phyloP scores from a whole-genome alignment of 2,888 invertebrate genomes.

The Spodoptera exigua region DNA sequence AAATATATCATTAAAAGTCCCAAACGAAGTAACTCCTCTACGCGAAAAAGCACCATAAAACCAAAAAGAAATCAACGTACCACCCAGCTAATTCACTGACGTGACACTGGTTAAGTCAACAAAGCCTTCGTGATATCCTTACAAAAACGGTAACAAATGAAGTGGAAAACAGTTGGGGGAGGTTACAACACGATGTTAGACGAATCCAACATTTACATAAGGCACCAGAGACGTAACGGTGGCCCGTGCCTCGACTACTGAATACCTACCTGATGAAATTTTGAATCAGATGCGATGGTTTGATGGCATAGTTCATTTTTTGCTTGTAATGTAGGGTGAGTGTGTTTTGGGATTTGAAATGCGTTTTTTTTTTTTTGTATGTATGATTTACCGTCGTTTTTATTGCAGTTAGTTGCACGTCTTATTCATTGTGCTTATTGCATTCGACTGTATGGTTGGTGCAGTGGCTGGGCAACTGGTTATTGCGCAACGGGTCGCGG shows the following conservation, averaged over 20 bases:
- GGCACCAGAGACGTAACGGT: slow-evolving; percentile 65
- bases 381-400: too few species aligned
- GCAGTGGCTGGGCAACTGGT: too few species aligned
- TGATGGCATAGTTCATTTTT: slow-evolving; percentile 43
- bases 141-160: slow-evolving; percentile 57
- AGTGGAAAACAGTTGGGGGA: slow-evolving; percentile 60
- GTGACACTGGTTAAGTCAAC: slow-evolving; percentile 10
- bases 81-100: background rate
- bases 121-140: slow-evolving; percentile 19
- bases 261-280: slow-evolving; percentile 69
- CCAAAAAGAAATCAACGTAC: background rate
- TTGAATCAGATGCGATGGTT: slow-evolving; percentile 59
- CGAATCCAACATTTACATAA: slow-evolving; percentile 68
- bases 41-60: background rate
- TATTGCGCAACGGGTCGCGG: too few species aligned
- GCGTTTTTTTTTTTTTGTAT: too few species aligned
- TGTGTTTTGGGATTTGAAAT: background rate
- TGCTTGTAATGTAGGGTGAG: background rate
- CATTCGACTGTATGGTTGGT: too few species aligned
- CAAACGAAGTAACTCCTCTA: background rate
- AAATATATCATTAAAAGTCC: too few species aligned
- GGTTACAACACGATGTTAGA: slow-evolving; percentile 65
- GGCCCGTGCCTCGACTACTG: slow-evolving; percentile 62
- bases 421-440: too few species aligned
- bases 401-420: too few species aligned